Evolutionary conservation across 2,113 vertebrate genomes (phyloP), one percentile per base, ranked within the genome.

Genomic region (Hippocampus comes): DNA sequence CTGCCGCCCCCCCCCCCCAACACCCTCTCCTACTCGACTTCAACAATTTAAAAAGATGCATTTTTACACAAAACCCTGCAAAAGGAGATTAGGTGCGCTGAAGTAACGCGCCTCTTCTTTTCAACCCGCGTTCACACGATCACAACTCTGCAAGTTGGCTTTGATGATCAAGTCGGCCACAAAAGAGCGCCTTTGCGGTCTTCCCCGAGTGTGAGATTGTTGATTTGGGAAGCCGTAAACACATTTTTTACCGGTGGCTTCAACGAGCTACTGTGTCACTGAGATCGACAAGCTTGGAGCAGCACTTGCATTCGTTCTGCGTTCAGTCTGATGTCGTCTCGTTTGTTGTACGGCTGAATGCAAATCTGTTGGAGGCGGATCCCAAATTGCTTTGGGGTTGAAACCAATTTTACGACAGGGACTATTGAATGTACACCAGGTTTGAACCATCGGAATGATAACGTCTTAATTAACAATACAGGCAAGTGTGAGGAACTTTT

Each of bases 11-110:
- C 30, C 30, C 27, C 27, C 27, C 27, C 27, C 27, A 2, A 1
- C 34, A 38, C 34, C 34, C 34, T 5, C 34, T 6, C 34, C 34
- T 6, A 5, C 70, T 48, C 63, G n/a, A 9, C 57, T 49, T 67
- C n/a, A 23, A 70, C 75, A 68, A 76, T 67, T 72, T 89, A 88
- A 82, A 86, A 78, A 83, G 79, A 91, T 81, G 79, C 77, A 82
- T 90, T 90, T 60, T 88, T 80, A 78, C 81, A 88, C 55, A 88
- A 88, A 87, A 90, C 88, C 74, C 90, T 89, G 85, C 72, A 75
- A 83, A 76, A 72, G 67, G 73, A 88, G 89, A 92, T 92, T 89
- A 91, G 77, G 65, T 68, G 78, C 69, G 79, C 53, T 84, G 79
- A 73, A 83, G 82, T 85, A 79, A 80, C 84, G 53, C 74, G 76